Evolutionary conservation across 2,888 invertebrate species (phyloP).

Genomic region (Rosalia funebris): DNA sequence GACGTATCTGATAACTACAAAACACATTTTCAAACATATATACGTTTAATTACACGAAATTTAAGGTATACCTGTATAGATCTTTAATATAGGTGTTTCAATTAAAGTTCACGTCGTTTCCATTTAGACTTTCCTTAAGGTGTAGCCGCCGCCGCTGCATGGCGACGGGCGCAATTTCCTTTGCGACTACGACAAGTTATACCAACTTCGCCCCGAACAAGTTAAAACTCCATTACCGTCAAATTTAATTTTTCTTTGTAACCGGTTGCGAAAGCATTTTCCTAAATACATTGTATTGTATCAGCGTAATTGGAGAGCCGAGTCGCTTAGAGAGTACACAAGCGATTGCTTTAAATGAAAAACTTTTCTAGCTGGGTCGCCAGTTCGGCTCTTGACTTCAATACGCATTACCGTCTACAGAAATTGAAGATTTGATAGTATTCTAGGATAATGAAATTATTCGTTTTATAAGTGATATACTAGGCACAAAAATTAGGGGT

Average conservation of each 20-base stretch:
- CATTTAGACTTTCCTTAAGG: too few relatives aligned
- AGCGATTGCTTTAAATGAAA: conserved; percentile 16
- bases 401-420: background rate
- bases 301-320: conserved; percentile 43
- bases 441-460: too few relatives aligned
- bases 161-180: conserved; percentile 27
- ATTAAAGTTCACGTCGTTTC: too few relatives aligned
- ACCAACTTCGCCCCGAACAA: conserved; percentile 38
- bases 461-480: too few relatives aligned
- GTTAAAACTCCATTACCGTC: conserved; percentile 49
- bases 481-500: too few relatives aligned
- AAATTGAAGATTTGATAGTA: too few relatives aligned
- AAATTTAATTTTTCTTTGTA: conserved; percentile 50
- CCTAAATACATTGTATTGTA: conserved; percentile 47
- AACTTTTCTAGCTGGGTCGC: conserved; percentile 8
- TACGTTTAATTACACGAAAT: too few relatives aligned
- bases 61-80: too few relatives aligned
- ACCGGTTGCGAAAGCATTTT: conserved; percentile 45
- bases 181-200: conserved; percentile 32
- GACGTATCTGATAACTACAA: too few relatives aligned
- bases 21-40: too few relatives aligned
- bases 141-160: background rate
- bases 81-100: too few relatives aligned
- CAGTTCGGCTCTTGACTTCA: conserved; percentile 9
- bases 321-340: conserved; percentile 13